These are phyloP conservation scores for Orthochromis indermauri DNA, from an alignment of 2,113 vertebrate genomes.

Conservation along the genomic window DNA sequence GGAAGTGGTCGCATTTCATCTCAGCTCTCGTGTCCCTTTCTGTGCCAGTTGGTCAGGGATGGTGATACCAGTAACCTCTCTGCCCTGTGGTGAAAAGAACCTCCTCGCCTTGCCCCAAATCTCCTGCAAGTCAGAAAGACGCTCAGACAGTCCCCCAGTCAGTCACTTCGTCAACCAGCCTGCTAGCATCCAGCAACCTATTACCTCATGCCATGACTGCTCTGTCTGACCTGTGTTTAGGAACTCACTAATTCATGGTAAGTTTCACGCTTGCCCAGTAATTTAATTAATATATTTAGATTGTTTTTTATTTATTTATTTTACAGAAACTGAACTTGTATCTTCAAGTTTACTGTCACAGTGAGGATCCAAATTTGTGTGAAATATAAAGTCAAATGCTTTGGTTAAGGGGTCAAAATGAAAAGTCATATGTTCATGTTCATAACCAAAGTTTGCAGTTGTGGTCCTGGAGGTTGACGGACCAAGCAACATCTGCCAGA, in stretches of 20 bases:
- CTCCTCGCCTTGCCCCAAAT: neutral
- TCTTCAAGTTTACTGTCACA: neutral
- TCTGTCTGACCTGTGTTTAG: constrained; percentile 59
- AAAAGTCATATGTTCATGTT: neutral
- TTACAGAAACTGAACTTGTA: neutral
- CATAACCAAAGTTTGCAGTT: neutral
- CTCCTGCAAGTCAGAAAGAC: constrained; percentile 9
- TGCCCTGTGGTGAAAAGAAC: constrained; percentile 36
- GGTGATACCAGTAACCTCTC: constrained; percentile 58
- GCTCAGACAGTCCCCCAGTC: constrained; percentile 18
- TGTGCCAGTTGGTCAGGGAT: constrained; percentile 60
- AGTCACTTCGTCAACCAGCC: constrained; percentile 25
- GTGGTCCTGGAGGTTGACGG: neutral
- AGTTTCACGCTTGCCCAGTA: neutral
- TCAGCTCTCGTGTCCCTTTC: constrained; percentile 11
- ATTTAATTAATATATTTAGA: neutral
- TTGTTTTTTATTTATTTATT: neutral
- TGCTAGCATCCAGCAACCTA: constrained; percentile 46
- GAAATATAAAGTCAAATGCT: neutral
- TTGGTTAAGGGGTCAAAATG: neutral
- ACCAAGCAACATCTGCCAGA: neutral
- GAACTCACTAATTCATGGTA: constrained; percentile 73
- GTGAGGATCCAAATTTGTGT: neutral
- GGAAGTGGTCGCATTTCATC: constrained; percentile 8
- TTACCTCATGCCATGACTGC: constrained; percentile 70